Percentiles rank a stretch among this genome's conserved stretches.
Conservation (phyloP, 2,888 invertebrate species). For the Netelia fuscicornis region DNA sequence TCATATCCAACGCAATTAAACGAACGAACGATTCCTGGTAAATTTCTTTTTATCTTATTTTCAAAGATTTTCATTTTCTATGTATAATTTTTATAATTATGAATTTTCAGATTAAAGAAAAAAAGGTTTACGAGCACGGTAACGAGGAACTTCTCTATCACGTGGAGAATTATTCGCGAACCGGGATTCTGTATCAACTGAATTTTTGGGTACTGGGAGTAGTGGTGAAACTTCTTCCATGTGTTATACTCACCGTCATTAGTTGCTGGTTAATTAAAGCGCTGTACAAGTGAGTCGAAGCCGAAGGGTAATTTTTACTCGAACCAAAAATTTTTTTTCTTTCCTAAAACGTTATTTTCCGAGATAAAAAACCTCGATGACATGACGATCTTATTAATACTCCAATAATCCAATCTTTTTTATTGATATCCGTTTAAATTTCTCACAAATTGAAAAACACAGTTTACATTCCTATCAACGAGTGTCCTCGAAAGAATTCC, state of each 20-base stretch:
- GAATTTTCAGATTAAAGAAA: slow-evolving; percentile 74
- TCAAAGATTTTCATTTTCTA: not conserved
- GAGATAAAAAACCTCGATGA: no score
- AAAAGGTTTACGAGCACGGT: slow-evolving; percentile 74
- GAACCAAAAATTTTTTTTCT: not conserved
- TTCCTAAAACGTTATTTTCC: no score
- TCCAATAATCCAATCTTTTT: no score
- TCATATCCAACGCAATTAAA: no score
- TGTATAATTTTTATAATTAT: not conserved
- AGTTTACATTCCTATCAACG: no score
- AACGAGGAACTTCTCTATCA: slow-evolving; percentile 77
- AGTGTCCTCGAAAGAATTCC: no score
- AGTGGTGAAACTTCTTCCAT: slow-evolving; percentile 92
- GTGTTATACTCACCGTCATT: slow-evolving; percentile 91
- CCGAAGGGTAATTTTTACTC: not conserved
- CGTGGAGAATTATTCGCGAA: slow-evolving; percentile 86
- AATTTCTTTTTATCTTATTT: not conserved
- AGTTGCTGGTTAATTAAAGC: slow-evolving; percentile 90
- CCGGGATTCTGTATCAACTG: slow-evolving; percentile 88
- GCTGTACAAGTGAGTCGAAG: slow-evolving; percentile 86
- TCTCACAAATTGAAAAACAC: no score
- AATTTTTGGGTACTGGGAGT: slow-evolving; percentile 94
- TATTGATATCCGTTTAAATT: no score
- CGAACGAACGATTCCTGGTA: not conserved
- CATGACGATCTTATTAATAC: no score